Evolutionary conservation across 2,113 vertebrate genomes (phyloP), one percentile per base, ranked within the genome.

Genomic region (Phycodurus eques): DNA sequence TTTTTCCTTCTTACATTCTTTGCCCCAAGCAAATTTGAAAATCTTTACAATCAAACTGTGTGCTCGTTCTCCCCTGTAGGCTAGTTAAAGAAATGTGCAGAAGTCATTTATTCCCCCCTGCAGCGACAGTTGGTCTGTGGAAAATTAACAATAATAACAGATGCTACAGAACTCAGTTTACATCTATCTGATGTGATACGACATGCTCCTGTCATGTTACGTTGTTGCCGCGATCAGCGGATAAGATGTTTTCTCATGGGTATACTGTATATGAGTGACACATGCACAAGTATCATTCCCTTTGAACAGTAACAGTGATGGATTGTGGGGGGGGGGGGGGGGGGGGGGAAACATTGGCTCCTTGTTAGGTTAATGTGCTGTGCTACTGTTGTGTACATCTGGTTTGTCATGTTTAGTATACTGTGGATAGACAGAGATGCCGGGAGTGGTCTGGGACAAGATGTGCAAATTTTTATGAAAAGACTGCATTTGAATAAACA

Each of bases 21-120:
- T n/a, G 68, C 20, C 20, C 57, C 42, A 59, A 61, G 71, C 79
- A 76, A 79, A 43, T 80, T 76, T 82, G 71, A 43, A 20, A 70
- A 74, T 86, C 80, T 75, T 87, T 54, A 83, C 75, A 85, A 82
- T 82, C 76, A 75, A 76, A 73, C 73, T 42, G 20, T 44, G 31
- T 33, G 20, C 22, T 17, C 15, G 0, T 33, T 64, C 76, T 85
- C 80, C 83, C 86, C 72, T 74, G 75, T 86, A 86, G 85, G 85
- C 89, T 84, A 88, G 76, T 89, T 88, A 84, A 75, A 77, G 77
- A 80, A 83, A 87, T 78, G 79, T 83, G 77, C 85, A 84, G 71
- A 81, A 80, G 74, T 80, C 75, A 67, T 83, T 84, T 74, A 80
- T 85, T 80, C 85, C 74, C 56, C 71, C 77, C 79, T 71, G 66